These are phyloP conservation scores for Halocynthia roretzi DNA, from an alignment of 23 tunicate species.

Conservation along the genomic window DNA sequence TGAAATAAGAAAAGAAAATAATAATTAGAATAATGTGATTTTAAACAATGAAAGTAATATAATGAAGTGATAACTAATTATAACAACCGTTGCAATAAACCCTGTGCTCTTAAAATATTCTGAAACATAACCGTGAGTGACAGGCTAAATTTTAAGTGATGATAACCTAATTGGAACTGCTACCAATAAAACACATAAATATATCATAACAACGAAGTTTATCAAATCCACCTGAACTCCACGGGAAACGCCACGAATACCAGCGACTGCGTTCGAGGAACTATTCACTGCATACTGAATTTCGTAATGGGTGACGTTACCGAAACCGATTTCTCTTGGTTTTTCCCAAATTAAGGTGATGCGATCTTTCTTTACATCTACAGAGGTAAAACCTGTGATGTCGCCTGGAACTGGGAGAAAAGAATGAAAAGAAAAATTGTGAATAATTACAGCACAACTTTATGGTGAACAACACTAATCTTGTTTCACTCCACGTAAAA, in stretches of 20 bases:
- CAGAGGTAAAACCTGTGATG: too few relatives aligned
- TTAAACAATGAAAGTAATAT: too few relatives aligned
- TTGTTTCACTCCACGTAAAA: neutral
- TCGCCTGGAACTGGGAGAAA: neutral
- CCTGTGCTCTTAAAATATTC: too few relatives aligned
- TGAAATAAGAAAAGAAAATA: too few relatives aligned
- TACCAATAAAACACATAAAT: neutral
- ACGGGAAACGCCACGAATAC: neutral
- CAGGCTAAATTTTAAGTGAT: too few relatives aligned
- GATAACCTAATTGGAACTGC: neutral
- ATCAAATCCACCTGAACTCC: neutral
- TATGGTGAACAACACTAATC: neutral
- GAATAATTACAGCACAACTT: neutral
- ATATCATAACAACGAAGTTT: too few relatives aligned
- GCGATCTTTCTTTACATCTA: neutral
- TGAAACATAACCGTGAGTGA: too few relatives aligned
- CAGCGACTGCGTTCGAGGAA: neutral
- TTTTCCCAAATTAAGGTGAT: constrained; percentile 1
- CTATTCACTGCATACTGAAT: neutral
- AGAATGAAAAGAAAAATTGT: neutral
- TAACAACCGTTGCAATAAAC: too few relatives aligned
- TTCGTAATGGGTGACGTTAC: neutral
- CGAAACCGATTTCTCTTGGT: constrained; percentile 10
- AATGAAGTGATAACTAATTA: too few relatives aligned
- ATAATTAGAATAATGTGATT: too few relatives aligned